These are phyloP conservation scores for Stegastes partitus DNA, from an alignment of 2,113 vertebrate genomes.

Conservation along the genomic window DNA sequence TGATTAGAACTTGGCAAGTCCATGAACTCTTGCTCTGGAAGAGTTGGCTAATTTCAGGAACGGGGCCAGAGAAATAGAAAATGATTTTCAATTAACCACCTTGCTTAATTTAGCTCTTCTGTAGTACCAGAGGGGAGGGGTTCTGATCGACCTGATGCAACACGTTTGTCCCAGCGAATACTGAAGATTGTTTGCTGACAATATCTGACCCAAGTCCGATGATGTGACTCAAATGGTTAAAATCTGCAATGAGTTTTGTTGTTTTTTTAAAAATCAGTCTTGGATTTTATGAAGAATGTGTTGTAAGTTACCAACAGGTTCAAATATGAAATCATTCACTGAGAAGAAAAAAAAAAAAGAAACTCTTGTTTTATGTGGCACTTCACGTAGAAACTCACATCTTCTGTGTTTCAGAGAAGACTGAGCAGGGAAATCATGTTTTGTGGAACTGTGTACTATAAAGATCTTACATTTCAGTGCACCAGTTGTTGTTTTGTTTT, in stretches of 20 bases:
- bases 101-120: too few species aligned
- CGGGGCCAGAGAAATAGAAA: background rate
- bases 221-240: background rate
- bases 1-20: background rate
- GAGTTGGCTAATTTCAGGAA: background rate
- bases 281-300: background rate
- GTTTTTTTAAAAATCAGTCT: background rate
- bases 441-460: background rate
- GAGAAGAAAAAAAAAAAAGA: too few species aligned
- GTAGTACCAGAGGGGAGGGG: background rate
- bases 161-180: background rate
- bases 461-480: background rate
- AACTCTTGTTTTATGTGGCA: too few species aligned
- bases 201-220: background rate
- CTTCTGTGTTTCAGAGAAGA: too few species aligned
- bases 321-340: too few species aligned
- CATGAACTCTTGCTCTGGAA: conserved; percentile 10
- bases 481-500: background rate
- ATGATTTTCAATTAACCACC: background rate
- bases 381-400: too few species aligned
- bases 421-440: background rate
- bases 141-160: background rate
- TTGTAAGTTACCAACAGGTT: too few species aligned
- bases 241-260: background rate
- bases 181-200: background rate